phyloP scores from a whole-genome alignment of 2,113 vertebrate genomes.

The Chionis minor region DNA sequence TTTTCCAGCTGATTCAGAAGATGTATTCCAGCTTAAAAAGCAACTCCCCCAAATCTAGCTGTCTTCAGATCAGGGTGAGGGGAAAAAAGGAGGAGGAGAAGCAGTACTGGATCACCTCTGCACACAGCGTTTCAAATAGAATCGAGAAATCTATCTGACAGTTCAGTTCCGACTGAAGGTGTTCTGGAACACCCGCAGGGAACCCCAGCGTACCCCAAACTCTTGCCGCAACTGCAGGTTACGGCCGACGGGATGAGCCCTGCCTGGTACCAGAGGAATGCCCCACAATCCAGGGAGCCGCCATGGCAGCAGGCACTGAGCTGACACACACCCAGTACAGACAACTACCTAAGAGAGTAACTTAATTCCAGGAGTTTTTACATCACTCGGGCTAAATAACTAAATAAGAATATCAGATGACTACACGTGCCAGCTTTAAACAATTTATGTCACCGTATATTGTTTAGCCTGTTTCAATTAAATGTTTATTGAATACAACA shows the following conservation, averaged over 20 bases:
- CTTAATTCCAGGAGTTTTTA: too few species aligned
- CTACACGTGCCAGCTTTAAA: accelerated
- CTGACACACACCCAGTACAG: too few species aligned
- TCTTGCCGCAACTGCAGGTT: accelerated
- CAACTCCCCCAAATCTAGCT: background rate
- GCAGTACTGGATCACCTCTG: accelerated
- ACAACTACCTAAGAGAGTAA: accelerated
- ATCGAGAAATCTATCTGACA: too few species aligned
- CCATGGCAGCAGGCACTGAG: accelerated
- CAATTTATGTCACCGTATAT: accelerated
- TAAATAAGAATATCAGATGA: background rate
- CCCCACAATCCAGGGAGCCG: accelerated
- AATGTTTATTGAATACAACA: accelerated
- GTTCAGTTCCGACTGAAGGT: accelerated
- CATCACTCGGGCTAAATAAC: background rate
- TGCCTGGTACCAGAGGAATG: accelerated
- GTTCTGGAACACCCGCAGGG: background rate
- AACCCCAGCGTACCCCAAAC: accelerated
- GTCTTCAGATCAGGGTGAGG: background rate
- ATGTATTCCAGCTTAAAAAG: background rate
- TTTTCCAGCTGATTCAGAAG: background rate
- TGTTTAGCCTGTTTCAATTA: background rate
- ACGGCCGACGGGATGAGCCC: accelerated
- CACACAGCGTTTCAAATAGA: background rate
- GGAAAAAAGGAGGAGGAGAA: background rate